Conservation (phyloP, 1,140 invertebrate species). For the Drosophila dunni region DNA sequence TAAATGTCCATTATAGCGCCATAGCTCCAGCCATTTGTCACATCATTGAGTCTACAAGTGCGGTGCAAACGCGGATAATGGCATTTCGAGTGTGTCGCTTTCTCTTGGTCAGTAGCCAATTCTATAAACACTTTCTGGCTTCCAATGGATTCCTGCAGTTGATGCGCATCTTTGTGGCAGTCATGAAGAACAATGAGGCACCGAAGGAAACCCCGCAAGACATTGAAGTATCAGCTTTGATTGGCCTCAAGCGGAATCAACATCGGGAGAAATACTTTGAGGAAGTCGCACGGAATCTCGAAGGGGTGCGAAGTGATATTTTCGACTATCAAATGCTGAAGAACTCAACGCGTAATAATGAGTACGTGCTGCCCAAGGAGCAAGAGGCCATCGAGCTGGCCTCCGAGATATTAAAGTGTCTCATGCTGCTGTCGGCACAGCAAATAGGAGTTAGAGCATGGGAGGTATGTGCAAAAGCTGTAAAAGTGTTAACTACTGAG, state of each 20-base stretch:
- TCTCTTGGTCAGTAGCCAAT: constrained; percentile 67
- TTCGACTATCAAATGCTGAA: constrained; percentile 80
- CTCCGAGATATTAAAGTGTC: constrained; percentile 77
- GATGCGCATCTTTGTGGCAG: constrained; percentile 66
- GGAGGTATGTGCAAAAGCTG: constrained; percentile 49
- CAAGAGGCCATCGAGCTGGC: constrained; percentile 65
- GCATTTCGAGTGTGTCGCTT: constrained; percentile 78
- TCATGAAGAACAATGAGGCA: constrained; percentile 74
- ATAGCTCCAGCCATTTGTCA: constrained; percentile 77
- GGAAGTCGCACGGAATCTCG: constrained; percentile 79
- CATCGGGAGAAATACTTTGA: constrained; percentile 83
- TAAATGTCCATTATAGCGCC: constrained; percentile 59
- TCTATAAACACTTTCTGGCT: constrained; percentile 67
- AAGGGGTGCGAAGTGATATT: constrained; percentile 78
- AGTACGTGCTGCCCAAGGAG: constrained; percentile 72
- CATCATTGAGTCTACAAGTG: constrained; percentile 77
- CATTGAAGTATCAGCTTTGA: constrained; percentile 55
- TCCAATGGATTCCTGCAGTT: constrained; percentile 75
- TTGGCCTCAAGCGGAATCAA: constrained; percentile 75
- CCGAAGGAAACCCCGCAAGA: constrained; percentile 54
- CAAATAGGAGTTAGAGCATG: constrained; percentile 65
- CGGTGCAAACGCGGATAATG: constrained; percentile 77
- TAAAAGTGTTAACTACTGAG: background rate
- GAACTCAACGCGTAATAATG: constrained; percentile 63
- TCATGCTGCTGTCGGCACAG: constrained; percentile 68